Percentiles rank a stretch among this genome's conserved stretches.
Conservation (phyloP, 2,888 invertebrate genomes). For the Acronicta aceris region DNA sequence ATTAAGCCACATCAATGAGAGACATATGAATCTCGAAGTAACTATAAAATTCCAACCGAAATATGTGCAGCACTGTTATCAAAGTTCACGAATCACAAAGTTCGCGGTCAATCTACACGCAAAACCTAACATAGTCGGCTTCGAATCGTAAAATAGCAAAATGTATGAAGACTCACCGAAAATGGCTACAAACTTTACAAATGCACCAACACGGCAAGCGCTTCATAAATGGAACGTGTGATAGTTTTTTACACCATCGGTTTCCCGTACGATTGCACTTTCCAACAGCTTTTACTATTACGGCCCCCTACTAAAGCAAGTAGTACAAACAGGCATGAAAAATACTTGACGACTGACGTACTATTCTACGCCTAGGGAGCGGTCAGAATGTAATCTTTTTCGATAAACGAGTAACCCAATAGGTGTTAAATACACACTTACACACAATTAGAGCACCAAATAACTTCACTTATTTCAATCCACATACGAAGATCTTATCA, state of each 20-base stretch:
- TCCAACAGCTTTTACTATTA: slow-evolving; percentile 88
- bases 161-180: slow-evolving; percentile 79
- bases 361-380: slow-evolving; percentile 84
- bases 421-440: slow-evolving; percentile 67
- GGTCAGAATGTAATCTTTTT: slow-evolving; percentile 82
- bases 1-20: slow-evolving; percentile 27
- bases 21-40: slow-evolving; percentile 23
- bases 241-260: slow-evolving; percentile 83
- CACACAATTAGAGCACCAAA: slow-evolving; percentile 72
- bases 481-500: slow-evolving; percentile 73
- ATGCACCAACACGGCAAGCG: slow-evolving; percentile 75
- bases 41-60: slow-evolving; percentile 29
- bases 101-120: slow-evolving; percentile 60
- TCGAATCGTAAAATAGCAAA: slow-evolving; percentile 79
- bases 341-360: slow-evolving; percentile 85
- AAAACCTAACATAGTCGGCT: slow-evolving; percentile 64
- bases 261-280: slow-evolving; percentile 85
- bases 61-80: slow-evolving; percentile 32
- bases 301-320: slow-evolving; percentile 81
- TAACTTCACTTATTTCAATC: slow-evolving; percentile 76
- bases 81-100: slow-evolving; percentile 53
- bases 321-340: slow-evolving; percentile 87
- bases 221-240: slow-evolving; percentile 81
- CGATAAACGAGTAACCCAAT: slow-evolving; percentile 63
- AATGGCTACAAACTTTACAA: slow-evolving; percentile 85